Percentiles rank a stretch among this genome's conserved stretches.
Conservation (phyloP, 1,140 invertebrate genomes). For the Leucophenga varia region DNA sequence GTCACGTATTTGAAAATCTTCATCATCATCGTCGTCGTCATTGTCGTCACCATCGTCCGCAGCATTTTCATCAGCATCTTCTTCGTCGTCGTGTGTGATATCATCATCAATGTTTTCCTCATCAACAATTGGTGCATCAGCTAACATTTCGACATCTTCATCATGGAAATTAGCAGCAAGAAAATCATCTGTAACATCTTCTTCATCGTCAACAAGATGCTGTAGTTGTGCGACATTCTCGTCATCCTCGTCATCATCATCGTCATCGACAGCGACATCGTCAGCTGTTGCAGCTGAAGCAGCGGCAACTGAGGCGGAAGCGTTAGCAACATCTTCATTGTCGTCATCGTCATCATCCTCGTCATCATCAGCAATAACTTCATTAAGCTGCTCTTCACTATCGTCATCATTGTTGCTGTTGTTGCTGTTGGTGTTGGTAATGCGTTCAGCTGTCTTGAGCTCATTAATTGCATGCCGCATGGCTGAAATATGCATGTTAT, state of each 20-base stretch:
- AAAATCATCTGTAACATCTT: slow-evolving; percentile 37
- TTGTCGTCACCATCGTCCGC: slow-evolving; percentile 15
- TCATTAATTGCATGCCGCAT: slow-evolving; percentile 13
- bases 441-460: not conserved
- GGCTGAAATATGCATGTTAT: slow-evolving; percentile 5
- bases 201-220: too few relatives aligned
- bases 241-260: slow-evolving; percentile 3
- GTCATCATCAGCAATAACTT: slow-evolving; percentile 11
- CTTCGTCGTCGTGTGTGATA: slow-evolving; percentile 19
- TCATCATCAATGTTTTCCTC: slow-evolving; percentile 15
- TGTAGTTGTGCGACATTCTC: slow-evolving; percentile 23
- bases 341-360: slow-evolving; percentile 18
- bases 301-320: slow-evolving; percentile 10
- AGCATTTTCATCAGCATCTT: not conserved
- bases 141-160: slow-evolving; percentile 16
- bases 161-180: slow-evolving; percentile 7
- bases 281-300: slow-evolving; percentile 11
- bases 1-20: slow-evolving; percentile 19
- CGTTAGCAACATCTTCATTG: slow-evolving; percentile 2
- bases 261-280: slow-evolving; percentile 10
- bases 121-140: slow-evolving; percentile 38
- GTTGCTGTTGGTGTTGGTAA: slow-evolving; percentile 5
- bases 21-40: slow-evolving; percentile 36
- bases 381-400: slow-evolving; percentile 10
- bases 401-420: slow-evolving; percentile 12